A percentile compares a stretch with the other conserved stretches of the same genome.
Conservation (phyloP, 2,888 invertebrate species). For the Smittia sp. region DNA sequence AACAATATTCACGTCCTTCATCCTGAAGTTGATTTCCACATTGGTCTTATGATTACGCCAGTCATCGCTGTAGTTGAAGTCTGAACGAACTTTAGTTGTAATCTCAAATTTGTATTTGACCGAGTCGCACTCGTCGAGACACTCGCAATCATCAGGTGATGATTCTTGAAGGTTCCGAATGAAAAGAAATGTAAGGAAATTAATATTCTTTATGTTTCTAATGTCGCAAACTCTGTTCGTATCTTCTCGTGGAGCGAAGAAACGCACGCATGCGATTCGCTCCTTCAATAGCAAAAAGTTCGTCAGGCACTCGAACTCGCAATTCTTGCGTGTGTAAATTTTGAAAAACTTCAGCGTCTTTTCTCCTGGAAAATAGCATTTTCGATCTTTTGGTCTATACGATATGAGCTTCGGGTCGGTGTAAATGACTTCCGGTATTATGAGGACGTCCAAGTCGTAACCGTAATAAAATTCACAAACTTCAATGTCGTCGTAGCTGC, state of each 20-base stretch:
- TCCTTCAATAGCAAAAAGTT: conserved; percentile 8
- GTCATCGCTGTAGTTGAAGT: no score
- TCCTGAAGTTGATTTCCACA: not conserved
- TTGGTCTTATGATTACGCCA: no score
- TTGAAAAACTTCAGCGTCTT: conserved; percentile 45
- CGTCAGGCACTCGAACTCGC: conserved; percentile 46
- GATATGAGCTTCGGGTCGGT: not conserved
- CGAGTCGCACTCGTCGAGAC: not conserved
- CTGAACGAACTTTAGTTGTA: not conserved
- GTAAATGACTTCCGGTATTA: not conserved
- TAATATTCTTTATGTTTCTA: no score
- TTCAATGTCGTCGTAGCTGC: not conserved
- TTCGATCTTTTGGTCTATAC: conserved; percentile 32
- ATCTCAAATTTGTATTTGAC: not conserved
- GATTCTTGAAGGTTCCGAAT: no score
- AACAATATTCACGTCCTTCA: not conserved
- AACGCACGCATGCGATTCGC: not conserved
- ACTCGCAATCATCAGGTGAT: not conserved
- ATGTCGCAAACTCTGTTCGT: not conserved
- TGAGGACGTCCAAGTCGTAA: not conserved
- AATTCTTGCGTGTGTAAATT: conserved; percentile 46
- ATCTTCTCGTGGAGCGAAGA: not conserved
- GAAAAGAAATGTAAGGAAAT: no score
- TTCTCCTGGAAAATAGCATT: conserved; percentile 47
- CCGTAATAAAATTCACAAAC: conserved; percentile 3